Conservation (phyloP, 2,797 vertebrate species). For the Pseudochromis fuscus region DNA sequence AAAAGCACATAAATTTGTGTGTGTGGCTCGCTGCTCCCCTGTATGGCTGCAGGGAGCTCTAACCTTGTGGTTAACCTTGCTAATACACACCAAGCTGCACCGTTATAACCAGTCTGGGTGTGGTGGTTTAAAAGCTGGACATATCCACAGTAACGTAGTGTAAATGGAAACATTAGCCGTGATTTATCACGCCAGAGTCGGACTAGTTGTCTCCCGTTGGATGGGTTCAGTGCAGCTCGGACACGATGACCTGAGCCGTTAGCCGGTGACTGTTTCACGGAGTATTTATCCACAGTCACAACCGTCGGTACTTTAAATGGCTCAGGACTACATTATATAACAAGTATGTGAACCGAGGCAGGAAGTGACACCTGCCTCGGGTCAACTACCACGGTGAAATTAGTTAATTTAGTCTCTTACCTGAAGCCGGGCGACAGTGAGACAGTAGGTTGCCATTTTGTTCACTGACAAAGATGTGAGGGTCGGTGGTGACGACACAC, state of each 20-base stretch:
- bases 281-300: neutral
- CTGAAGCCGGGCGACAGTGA: slow-evolving; percentile 91
- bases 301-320: rapidly evolving
- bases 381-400: neutral
- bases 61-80: slow-evolving; percentile 89
- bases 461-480: slow-evolving; percentile 99
- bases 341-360: rapidly evolving
- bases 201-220: slow-evolving; percentile 1
- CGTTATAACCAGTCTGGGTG: rapidly evolving
- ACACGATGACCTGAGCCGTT: slow-evolving; percentile 77
- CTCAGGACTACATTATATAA: rapidly evolving
- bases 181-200: neutral
- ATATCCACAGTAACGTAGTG: rapidly evolving
- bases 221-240: slow-evolving; percentile 44
- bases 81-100: neutral
- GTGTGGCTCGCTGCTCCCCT: neutral
- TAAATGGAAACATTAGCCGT: neutral
- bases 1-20: neutral
- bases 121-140: rapidly evolving
- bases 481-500: slow-evolving; percentile 84
- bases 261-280: slow-evolving; percentile 2
- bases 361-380: neutral
- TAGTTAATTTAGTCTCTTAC: slow-evolving; percentile 75
- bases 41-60: slow-evolving; percentile 44
- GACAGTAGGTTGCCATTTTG: slow-evolving; percentile 98